These are phyloP conservation scores for Colistium nudipinnis DNA, from an alignment of 2,113 vertebrate species.

Conservation along the genomic window DNA sequence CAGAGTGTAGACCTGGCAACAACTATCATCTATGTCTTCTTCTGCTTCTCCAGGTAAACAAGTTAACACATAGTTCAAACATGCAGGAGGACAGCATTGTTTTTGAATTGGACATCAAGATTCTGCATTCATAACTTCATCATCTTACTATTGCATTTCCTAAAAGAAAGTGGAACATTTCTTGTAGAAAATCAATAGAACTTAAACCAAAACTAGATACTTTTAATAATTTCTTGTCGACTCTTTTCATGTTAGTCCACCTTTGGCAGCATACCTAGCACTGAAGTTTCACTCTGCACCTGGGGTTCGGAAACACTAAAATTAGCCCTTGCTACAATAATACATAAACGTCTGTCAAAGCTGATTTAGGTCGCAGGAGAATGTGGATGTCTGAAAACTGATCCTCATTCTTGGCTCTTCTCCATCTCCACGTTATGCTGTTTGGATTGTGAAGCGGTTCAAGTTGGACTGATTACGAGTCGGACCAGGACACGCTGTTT, in stretches of 20 bases:
- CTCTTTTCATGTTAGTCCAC: no score
- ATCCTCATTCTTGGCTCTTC: conserved; percentile 61
- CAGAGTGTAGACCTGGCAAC: conserved; percentile 93
- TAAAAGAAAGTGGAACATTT: no score
- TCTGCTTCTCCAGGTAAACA: conserved; percentile 93
- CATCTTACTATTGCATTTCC: no score
- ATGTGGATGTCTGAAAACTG: conserved; percentile 51
- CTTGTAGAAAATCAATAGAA: no score
- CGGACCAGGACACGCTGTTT: conserved; percentile 44
- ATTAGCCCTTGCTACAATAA: conserved; percentile 66
- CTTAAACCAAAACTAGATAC: no score
- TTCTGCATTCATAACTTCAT: no score
- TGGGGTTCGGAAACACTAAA: conserved; percentile 55
- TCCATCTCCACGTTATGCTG: conserved; percentile 54
- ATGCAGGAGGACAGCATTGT: no score
- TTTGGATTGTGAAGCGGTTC: conserved; percentile 61
- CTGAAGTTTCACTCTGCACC: conserved; percentile 57
- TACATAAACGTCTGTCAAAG: conserved; percentile 69
- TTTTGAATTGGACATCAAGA: no score
- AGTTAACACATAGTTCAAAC: neutral
- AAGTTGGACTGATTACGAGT: conserved; percentile 57
- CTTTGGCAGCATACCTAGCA: conserved; percentile 32
- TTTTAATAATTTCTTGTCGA: no score
- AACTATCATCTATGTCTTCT: conserved; percentile 94
- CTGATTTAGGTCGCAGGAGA: conserved; percentile 43